Evolutionary conservation across 1,140 invertebrate species (phyloP).

Genomic region (Scaptomyza graminum): DNA sequence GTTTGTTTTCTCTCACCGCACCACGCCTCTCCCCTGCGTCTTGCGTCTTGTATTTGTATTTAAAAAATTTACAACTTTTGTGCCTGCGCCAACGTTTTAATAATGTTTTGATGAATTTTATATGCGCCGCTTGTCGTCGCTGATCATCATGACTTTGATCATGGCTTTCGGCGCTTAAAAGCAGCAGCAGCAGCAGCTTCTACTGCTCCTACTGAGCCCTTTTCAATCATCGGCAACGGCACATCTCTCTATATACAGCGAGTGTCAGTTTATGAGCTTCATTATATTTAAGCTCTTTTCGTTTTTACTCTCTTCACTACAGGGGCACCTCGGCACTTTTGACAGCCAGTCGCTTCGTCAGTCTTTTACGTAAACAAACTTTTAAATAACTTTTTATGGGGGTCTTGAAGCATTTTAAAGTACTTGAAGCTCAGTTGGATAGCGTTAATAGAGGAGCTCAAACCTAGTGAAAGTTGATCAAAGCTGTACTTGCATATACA

Average conservation of each 20-base stretch:
- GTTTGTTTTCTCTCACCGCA: background rate
- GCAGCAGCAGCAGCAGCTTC: background rate
- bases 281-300: conserved; percentile 62
- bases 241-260: conserved; percentile 21
- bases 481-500: too few relatives aligned
- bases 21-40: too few relatives aligned
- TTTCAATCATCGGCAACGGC: conserved; percentile 4
- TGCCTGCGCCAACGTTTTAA: conserved; percentile 65
- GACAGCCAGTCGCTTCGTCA: conserved; percentile 8
- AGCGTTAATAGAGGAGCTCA: too few relatives aligned
- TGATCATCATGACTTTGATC: conserved; percentile 59
- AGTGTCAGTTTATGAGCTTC: conserved; percentile 79
- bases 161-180: conserved; percentile 56
- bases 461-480: too few relatives aligned
- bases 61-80: conserved; percentile 76
- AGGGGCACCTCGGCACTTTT: conserved; percentile 15
- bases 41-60: conserved; percentile 65
- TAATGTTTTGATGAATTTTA: conserved; percentile 81
- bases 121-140: conserved; percentile 79
- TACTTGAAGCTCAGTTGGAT: too few relatives aligned
- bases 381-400: background rate
- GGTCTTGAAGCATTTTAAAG: too few relatives aligned
- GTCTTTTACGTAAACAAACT: too few relatives aligned
- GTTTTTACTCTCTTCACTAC: conserved; percentile 9
- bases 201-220: conserved; percentile 1